A percentile compares a stretch with the other conserved stretches of the same genome.
Evolutionary conservation across 64 coral and sea anemone genomes (phyloP).

Genomic region (Montipora sp.): DNA sequence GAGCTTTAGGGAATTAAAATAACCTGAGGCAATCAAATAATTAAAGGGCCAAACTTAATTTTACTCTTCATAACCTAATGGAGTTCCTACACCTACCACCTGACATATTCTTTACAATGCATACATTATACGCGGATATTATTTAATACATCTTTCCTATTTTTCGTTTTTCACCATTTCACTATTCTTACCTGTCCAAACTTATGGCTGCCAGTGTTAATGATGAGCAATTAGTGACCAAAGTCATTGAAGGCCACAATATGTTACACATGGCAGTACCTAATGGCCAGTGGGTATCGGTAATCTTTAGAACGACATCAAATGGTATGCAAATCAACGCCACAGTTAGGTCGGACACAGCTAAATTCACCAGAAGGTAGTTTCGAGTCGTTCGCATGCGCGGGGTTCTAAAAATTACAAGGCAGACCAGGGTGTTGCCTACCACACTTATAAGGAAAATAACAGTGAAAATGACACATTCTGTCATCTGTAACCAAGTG

Average conservation of each 20-base stretch:
- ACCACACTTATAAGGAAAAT: slow-evolving; percentile 63
- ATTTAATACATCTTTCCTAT: too few species aligned
- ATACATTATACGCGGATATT: too few species aligned
- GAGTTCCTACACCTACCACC: too few species aligned
- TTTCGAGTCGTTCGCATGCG: slow-evolving; percentile 70
- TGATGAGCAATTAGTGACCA: slow-evolving; percentile 67
- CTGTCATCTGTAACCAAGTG: slow-evolving; percentile 5
- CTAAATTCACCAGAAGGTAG: slow-evolving; percentile 66
- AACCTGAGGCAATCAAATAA: too few species aligned
- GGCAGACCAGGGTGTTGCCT: slow-evolving; percentile 57
- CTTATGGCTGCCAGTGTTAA: slow-evolving; percentile 70
- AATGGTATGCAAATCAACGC: slow-evolving; percentile 67
- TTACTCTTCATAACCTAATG: too few species aligned
- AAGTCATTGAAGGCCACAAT: slow-evolving; percentile 70
- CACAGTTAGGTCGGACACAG: slow-evolving; percentile 64
- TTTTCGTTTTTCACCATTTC: too few species aligned
- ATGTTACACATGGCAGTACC: slow-evolving; percentile 66
- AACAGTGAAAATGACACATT: slow-evolving; percentile 40
- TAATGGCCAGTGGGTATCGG: slow-evolving; percentile 36
- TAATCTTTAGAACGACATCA: slow-evolving; percentile 58
- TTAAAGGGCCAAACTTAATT: too few species aligned
- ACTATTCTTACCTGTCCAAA: slow-evolving; percentile 47
- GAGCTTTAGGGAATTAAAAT: too few species aligned
- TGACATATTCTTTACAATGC: too few species aligned
- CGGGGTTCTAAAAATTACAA: slow-evolving; percentile 65